These are phyloP conservation scores for Thryonomys swinderianus DNA, from an alignment of 2,113 vertebrate genomes.

Conservation along the genomic window DNA sequence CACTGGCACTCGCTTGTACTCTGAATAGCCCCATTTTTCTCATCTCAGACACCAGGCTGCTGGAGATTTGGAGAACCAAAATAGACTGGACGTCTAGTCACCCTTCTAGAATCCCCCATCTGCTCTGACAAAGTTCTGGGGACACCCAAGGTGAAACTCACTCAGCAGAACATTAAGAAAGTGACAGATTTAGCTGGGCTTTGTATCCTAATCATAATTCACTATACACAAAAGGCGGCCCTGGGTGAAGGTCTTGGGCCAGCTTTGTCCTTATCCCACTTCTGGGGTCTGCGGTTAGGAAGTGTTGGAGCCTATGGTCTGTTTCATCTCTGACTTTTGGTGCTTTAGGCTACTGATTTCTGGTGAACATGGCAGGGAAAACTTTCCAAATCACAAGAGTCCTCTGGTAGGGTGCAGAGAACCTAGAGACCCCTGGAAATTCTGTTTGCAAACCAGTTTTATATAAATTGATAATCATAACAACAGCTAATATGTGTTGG, in stretches of 20 bases:
- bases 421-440: background rate
- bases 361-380: background rate
- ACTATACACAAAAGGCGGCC: background rate
- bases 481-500: background rate
- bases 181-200: constrained; percentile 7
- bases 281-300: background rate
- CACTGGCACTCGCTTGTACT: constrained; percentile 30
- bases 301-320: background rate
- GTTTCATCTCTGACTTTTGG: background rate
- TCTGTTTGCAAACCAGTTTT: background rate
- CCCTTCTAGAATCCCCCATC: constrained; percentile 64
- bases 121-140: constrained; percentile 49
- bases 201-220: background rate
- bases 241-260: background rate
- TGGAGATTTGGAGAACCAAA: constrained; percentile 65
- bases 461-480: background rate
- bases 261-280: background rate
- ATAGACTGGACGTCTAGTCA: constrained; percentile 72
- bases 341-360: background rate
- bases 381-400: background rate
- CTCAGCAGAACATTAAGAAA: background rate
- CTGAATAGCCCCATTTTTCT: constrained; percentile 73
- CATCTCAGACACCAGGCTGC: constrained; percentile 52
- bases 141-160: constrained; percentile 71
- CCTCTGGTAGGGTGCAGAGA: background rate